phyloP scores from a whole-genome alignment of 1,140 invertebrate genomes.

The Nasonia vitripennis region DNA sequence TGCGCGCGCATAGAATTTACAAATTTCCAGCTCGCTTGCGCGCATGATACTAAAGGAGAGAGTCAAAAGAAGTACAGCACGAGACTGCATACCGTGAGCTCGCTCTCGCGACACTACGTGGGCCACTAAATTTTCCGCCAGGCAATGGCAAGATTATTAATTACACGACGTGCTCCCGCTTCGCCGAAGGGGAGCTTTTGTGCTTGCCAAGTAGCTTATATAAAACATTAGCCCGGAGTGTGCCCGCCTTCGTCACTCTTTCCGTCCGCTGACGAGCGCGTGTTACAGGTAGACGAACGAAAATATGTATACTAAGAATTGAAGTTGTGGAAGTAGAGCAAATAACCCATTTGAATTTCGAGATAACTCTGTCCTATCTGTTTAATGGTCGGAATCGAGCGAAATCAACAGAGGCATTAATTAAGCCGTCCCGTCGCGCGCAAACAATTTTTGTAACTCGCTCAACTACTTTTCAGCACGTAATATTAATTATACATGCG shows the following conservation, averaged over 20 bases:
- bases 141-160: constrained; percentile 56
- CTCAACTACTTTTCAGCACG: background rate
- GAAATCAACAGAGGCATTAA: background rate
- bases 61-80: constrained; percentile 24
- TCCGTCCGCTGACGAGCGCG: no score
- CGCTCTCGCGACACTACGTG: background rate
- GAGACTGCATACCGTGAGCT: background rate
- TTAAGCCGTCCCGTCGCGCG: constrained; percentile 1
- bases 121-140: constrained; percentile 53
- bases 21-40: constrained; percentile 13
- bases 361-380: no score
- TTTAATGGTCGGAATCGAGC: no score
- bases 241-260: no score
- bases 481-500: constrained; percentile 18
- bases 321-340: no score
- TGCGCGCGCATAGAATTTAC: constrained; percentile 33
- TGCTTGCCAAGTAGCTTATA: constrained; percentile 58
- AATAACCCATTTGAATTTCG: no score
- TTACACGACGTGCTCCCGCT: constrained; percentile 45
- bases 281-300: constrained; percentile 36
- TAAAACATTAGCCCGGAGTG: constrained; percentile 50
- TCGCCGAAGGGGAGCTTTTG: constrained; percentile 55
- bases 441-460: background rate
- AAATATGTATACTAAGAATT: background rate
- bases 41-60: background rate